phyloP scores from a whole-genome alignment of 2,797 vertebrate species.

The Chelonia mydas region DNA sequence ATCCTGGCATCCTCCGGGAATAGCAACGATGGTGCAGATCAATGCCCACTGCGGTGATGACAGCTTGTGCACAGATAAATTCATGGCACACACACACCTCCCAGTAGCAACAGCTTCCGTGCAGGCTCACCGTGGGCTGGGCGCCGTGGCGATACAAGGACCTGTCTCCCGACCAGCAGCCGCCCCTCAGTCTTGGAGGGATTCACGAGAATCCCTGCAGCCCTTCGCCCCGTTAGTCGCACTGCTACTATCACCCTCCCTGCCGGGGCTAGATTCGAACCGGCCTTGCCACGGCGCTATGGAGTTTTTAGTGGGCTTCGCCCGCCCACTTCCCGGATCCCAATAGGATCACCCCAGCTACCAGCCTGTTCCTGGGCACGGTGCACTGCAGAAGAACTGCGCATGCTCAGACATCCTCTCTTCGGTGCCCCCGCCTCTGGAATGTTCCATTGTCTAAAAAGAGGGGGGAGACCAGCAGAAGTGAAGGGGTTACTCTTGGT shows the following conservation, averaged over 20 bases:
- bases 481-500: accelerated
- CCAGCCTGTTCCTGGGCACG: too few relatives aligned
- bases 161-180: background rate
- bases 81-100: background rate
- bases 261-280: background rate
- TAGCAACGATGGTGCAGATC: too few relatives aligned
- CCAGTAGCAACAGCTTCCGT: background rate
- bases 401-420: background rate
- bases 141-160: background rate
- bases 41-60: too few relatives aligned
- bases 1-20: too few relatives aligned
- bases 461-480: background rate
- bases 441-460: background rate
- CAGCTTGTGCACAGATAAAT: background rate
- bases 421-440: accelerated
- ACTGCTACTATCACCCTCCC: background rate
- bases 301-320: too few relatives aligned
- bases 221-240: background rate
- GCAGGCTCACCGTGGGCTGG: background rate
- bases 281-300: background rate
- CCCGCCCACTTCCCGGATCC: background rate
- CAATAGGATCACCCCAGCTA: too few relatives aligned
- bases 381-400: background rate
- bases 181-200: too few relatives aligned
- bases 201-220: background rate